Percentiles rank a stretch among this genome's conserved stretches.
Conservation (phyloP, 2,797 vertebrate species). For the Brachyalestes nurse region DNA sequence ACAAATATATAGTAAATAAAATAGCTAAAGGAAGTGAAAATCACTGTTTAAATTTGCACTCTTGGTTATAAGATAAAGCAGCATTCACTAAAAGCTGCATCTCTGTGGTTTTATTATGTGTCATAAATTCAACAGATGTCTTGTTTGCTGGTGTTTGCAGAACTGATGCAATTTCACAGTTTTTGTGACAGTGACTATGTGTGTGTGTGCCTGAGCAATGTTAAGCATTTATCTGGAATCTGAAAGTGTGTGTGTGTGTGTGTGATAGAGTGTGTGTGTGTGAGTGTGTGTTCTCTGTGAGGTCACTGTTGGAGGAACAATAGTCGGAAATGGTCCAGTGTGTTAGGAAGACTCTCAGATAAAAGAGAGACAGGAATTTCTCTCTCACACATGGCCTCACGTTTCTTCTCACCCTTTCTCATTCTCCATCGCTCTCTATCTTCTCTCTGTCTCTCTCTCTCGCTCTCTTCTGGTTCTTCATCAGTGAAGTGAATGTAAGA, state of each 20-base stretch:
- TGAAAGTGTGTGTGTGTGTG: neutral
- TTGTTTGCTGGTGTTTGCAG: neutral
- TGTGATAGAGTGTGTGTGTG: conserved; percentile 31
- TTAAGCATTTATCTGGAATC: conserved; percentile 33
- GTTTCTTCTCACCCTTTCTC: conserved; percentile 15
- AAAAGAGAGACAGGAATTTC: conserved; percentile 47
- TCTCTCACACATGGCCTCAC: conserved; percentile 5
- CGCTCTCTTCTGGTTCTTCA: no score
- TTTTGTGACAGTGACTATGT: no score
- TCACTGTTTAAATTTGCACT: no score
- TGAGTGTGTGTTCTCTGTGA: conserved; percentile 53
- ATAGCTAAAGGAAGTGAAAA: no score
- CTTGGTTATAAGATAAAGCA: neutral
- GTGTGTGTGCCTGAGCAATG: no score
- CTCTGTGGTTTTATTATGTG: neutral
- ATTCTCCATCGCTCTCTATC: conserved; percentile 24
- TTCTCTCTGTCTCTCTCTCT: conserved; percentile 45
- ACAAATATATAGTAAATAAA: no score
- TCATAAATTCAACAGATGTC: neutral
- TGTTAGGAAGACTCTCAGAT: conserved; percentile 67
- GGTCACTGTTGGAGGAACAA: conserved; percentile 69
- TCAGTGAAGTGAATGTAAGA: neutral
- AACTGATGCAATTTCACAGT: neutral
- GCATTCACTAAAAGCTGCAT: neutral
- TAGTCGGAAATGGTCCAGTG: conserved; percentile 68